Evolutionary conservation across 2,797 vertebrate genomes (phyloP), one percentile per base, ranked within the genome.

Genomic region (Pygocentrus nattereri): DNA sequence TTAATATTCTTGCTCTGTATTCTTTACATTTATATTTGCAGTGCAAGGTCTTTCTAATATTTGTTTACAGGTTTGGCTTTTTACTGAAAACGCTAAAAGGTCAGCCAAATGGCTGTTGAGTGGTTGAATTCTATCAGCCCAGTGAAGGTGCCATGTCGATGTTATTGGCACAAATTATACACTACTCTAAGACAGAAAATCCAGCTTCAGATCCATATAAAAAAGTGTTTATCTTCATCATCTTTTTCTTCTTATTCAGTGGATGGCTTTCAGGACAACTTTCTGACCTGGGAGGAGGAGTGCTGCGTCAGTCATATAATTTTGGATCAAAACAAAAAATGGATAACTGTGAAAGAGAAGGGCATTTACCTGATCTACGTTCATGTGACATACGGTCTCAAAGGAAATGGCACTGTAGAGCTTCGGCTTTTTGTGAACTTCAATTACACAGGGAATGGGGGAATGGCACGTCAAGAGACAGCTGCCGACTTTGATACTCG

Each of bases 321-420:
- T 58, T 80, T 84, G 62, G 74, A 85, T 21, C 0, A n/a, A 3
- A 58, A 1, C 64, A 52, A 79, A 6, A 78, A 3, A 2, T 82
- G 16, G 69, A 80, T 87, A 21, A 62, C 10, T 8, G 49, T 85
- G 72, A 6, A 2, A 64, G 44, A 87, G 74, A n/a, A 25, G 5
- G 86, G 82, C 3, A 69, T 82, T 49, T 87, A 85, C 65, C 69
- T 87, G 62, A 25, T 83, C 38, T 85, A 83, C 76, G 23, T 87
- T 52, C 86, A 87, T 56, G 72, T 49, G 38, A 85, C 84, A n/a
- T 87, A 79, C 31, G 0, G 11, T 1, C 27, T 85, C 0, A 23
- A 54, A 8, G 1, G 19, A 13, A 67, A 2, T 13, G 6, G 1
- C 27, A 6, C 2, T 1, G 1, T 56, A 41, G 49, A 80, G 1